Evolutionary conservation across 2,113 vertebrate genomes (phyloP).

Genomic region (Drymodes brunneopygia): DNA sequence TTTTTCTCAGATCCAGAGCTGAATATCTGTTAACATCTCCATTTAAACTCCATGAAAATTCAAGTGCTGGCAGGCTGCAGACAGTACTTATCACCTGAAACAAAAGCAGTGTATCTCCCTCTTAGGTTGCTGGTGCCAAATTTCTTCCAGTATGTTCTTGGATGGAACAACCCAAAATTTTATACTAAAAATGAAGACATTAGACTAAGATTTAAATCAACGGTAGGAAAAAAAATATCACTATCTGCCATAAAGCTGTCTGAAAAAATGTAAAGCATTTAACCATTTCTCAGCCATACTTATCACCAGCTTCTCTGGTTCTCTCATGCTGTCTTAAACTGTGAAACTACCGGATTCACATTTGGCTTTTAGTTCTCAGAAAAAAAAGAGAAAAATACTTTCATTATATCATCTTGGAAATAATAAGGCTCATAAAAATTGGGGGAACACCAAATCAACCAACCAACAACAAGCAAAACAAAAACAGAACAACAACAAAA

Average conservation of each 20-base stretch:
- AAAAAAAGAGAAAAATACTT: not conserved
- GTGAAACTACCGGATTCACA: not conserved
- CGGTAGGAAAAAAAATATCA: not conserved
- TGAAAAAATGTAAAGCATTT: not conserved
- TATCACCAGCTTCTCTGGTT: not conserved
- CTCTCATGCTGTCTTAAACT: not conserved
- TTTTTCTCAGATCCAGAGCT: conserved; percentile 2
- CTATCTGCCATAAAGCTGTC: not conserved
- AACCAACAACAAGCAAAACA: not conserved
- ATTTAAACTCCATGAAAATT: conserved; percentile 45
- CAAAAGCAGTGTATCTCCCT: not conserved
- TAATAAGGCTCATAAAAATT: not conserved
- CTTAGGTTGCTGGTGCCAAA: not conserved
- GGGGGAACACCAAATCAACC: not conserved
- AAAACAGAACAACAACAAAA: not conserved
- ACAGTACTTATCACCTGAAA: not conserved
- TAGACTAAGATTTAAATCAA: not conserved
- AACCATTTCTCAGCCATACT: not conserved
- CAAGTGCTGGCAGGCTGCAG: not conserved
- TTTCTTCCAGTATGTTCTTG: not conserved
- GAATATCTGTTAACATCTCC: conserved; percentile 35
- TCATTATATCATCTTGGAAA: not conserved
- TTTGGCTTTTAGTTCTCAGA: not conserved
- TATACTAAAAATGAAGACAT: not conserved
- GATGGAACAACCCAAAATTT: not conserved